phyloP scores from a whole-genome alignment of 2,888 invertebrate species.

The Zonitis immaculata region DNA sequence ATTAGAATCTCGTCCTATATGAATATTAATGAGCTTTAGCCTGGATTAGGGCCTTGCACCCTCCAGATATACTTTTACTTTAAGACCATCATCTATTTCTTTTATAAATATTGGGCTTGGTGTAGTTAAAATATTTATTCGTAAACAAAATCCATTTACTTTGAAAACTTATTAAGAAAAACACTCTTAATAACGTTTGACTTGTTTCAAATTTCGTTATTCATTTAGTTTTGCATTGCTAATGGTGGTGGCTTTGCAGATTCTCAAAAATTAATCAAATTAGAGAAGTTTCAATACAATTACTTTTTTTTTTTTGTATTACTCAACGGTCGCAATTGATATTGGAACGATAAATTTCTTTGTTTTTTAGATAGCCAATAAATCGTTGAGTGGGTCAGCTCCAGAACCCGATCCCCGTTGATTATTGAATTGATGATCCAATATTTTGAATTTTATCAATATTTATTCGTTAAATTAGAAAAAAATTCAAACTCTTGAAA shows the following conservation, averaged over 20 bases:
- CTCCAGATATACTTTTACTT: not conserved
- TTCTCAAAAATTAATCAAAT: conserved; percentile 14
- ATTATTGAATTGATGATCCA: no score
- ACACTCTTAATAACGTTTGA: conserved; percentile 15
- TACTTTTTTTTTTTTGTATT: no score
- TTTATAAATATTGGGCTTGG: not conserved
- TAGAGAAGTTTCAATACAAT: conserved; percentile 1
- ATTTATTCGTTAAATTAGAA: no score
- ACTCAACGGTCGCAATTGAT: no score
- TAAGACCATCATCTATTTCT: conserved; percentile 13
- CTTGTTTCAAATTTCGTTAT: conserved; percentile 14
- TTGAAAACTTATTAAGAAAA: conserved; percentile 12
- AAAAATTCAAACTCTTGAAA: no score
- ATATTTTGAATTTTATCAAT: no score
- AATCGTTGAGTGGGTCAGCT: no score
- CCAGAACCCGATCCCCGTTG: no score
- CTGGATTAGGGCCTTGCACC: not conserved
- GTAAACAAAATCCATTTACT: conserved; percentile 13
- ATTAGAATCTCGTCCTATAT: conserved; percentile 31
- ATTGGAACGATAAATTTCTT: no score
- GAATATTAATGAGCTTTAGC: conserved; percentile 29
- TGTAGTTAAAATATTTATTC: conserved; percentile 14
- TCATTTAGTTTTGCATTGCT: conserved; percentile 17
- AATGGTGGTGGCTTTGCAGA: conserved; percentile 15
- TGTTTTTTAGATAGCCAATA: no score